Evolutionary conservation across 2,888 invertebrate genomes (phyloP).

Genomic region (Dynastes tityus): DNA sequence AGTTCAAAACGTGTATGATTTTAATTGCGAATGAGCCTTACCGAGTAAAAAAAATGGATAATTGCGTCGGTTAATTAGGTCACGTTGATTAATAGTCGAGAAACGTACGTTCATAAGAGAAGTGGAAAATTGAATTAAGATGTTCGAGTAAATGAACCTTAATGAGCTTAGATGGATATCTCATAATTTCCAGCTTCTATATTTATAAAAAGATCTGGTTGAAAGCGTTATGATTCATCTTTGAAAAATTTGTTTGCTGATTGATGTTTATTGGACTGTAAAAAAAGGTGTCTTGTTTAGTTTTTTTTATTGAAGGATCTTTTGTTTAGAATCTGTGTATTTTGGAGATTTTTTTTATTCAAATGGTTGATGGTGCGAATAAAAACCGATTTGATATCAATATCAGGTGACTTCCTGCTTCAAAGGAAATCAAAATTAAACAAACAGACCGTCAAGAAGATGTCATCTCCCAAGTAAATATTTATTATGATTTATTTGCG

Average conservation of each 20-base stretch:
- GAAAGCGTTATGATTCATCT: neutral
- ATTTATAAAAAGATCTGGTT: neutral
- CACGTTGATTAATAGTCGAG: conserved; percentile 8
- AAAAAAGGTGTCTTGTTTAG: too few relatives aligned
- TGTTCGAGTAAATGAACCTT: neutral
- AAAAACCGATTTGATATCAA: too few relatives aligned
- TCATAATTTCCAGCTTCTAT: neutral
- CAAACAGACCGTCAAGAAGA: too few relatives aligned
- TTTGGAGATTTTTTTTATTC: too few relatives aligned
- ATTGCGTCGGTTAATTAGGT: conserved; percentile 10
- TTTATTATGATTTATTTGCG: too few relatives aligned
- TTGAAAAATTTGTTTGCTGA: neutral
- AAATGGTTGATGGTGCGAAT: too few relatives aligned
- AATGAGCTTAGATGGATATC: neutral
- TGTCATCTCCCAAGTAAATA: too few relatives aligned
- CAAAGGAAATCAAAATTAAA: too few relatives aligned
- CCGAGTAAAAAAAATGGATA: neutral
- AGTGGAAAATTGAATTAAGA: conserved; percentile 12
- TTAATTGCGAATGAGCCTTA: neutral
- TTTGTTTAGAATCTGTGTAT: too few relatives aligned
- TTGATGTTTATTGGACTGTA: too few relatives aligned
- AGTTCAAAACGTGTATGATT: neutral
- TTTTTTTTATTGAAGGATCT: too few relatives aligned
- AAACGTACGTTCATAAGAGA: neutral
- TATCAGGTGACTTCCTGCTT: too few relatives aligned